Base-by-base conservation (phyloP, 2,888 invertebrate genomes). In the Agonopterix arenella region DNA sequence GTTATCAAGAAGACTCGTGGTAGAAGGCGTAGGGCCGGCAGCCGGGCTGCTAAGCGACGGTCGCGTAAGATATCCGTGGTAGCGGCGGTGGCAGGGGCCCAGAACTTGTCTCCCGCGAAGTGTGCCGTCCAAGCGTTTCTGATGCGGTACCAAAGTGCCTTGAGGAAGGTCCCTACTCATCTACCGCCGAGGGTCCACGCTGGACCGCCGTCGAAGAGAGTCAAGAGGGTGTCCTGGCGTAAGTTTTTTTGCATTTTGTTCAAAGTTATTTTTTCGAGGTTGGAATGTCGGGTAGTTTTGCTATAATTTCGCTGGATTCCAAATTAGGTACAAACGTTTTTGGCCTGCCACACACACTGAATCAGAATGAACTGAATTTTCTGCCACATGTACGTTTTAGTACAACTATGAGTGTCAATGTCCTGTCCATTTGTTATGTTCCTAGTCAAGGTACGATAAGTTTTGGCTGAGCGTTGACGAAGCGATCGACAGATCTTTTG, bases 221-320 rank as follows among this genome's bases (percentile, higher is more conserved):
- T 84, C 53, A 88, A 86, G 54, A 70, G 86, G 7, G 89, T 89
- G 8, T 89, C 89, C 40, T 88, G 85, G 88, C 73, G 89, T 89
- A 76, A 89, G 89, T 85, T 11, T 49, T 43, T 36, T 59, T 44
- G 18, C 4, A 47, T 51, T 46, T 38, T 11, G 10, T 43, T 11
- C 11, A 2, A 1, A 5, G 13, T 43, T 4, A 8, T 43, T 13
- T 40, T 40, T 11, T 4, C 10, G 11, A 3, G n/a, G 5, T 11
- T 40, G 10, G 11, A n/a, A 40, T 40, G 40, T 40, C 40, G 10
- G 40, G n/a, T n/a, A 11, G 40, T 40, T 40, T n/a, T 40, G 40
- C 11, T 38, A 38, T 38, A 38, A 10, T 38, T 10, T 38, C 9
- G 8, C 40, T 11, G 28, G 28, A 28, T 28, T 28, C 7, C 28